Evolutionary conservation across 2,113 vertebrate species (phyloP), one percentile per base, ranked within the genome.

Genomic region (Myotis yumanensis): DNA sequence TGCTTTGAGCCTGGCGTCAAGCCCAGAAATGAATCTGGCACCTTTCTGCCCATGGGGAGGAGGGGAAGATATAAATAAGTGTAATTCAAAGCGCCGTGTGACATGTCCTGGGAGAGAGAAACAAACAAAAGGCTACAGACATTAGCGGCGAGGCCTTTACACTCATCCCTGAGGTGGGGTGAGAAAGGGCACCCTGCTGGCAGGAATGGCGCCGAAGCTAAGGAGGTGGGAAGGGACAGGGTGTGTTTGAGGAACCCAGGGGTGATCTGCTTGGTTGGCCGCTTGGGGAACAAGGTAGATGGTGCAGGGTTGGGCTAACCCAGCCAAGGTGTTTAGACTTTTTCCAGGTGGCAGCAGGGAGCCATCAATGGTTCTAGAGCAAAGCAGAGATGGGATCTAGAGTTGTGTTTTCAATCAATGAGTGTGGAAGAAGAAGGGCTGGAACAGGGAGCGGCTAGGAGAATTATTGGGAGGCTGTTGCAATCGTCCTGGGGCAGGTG

Each of bases 41-140:
- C 89, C 79, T 86, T 71, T 43, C 62, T 51, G 94, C 35, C 54
- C 5, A 18, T 46, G n/a, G 59, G 51, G 90, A 40, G 35, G 69
- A 69, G 68, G 51, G 59, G 18, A 25, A 59, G 86, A 48, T 81
- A 95, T 86, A 93, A 95, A 88, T 93, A 88, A 93, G 85, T 54
- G 80, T 71, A 73, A 87, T n/a, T 90, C 72, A 64, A 75, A 62
- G 90, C 22, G 0, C 71, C 7, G 40, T 46, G 89, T 14, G 92
- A 20, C 23, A 28, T 9, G 95, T 90, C 69, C 90, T 23, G n/a
- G 76, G 83, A 94, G 90, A 76, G 46, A 82, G 69, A 77, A 77
- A 77, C 75, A 77, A 72, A 88, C 72, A 81, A 64, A 88, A 52
- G 93, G 30, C 95, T 23, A 15, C 12, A 71, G 79, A 81, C 43